Evolutionary conservation across 1,140 invertebrate genomes (phyloP).

Genomic region (Drosophila miranda): DNA sequence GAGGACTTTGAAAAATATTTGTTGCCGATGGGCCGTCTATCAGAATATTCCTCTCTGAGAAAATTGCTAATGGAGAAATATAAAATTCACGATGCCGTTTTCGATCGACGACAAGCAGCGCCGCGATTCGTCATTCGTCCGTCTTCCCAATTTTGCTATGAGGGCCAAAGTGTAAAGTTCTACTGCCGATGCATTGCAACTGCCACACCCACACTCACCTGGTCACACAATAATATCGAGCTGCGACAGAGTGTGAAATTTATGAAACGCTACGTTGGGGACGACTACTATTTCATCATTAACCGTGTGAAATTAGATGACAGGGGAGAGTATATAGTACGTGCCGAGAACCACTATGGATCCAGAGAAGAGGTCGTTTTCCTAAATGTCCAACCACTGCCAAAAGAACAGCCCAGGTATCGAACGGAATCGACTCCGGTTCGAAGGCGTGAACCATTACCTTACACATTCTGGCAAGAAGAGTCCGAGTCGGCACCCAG

Average conservation of each 20-base stretch:
- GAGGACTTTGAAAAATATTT: slow-evolving; percentile 96
- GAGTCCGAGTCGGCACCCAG: slow-evolving; percentile 94
- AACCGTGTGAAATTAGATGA: slow-evolving; percentile 97
- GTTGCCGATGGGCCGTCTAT: slow-evolving; percentile 96
- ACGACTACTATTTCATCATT: slow-evolving; percentile 98
- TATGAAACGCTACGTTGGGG: slow-evolving; percentile 98
- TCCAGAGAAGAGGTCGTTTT: slow-evolving; percentile 97
- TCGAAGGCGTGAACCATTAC: slow-evolving; percentile 90
- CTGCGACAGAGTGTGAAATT: slow-evolving; percentile 99
- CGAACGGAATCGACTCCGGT: slow-evolving; percentile 88
- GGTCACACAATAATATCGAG: slow-evolving; percentile 96
- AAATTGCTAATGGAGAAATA: slow-evolving; percentile 98
- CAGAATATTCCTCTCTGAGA: slow-evolving; percentile 98
- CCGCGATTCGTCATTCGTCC: slow-evolving; percentile 99
- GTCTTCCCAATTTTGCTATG: slow-evolving; percentile 96
- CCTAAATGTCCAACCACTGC: slow-evolving; percentile 97
- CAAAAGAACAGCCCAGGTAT: slow-evolving; percentile 91
- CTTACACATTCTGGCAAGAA: slow-evolving; percentile 91
- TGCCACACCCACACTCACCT: slow-evolving; percentile 96
- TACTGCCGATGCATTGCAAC: slow-evolving; percentile 97
- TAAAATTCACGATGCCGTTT: slow-evolving; percentile 96
- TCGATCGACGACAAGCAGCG: slow-evolving; percentile 98
- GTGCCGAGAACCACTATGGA: slow-evolving; percentile 99
- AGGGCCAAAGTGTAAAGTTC: slow-evolving; percentile 98
- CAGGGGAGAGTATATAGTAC: slow-evolving; percentile 97